phyloP scores from a whole-genome alignment of 2,888 invertebrate species.

The Lasioglossum pauxillum region DNA sequence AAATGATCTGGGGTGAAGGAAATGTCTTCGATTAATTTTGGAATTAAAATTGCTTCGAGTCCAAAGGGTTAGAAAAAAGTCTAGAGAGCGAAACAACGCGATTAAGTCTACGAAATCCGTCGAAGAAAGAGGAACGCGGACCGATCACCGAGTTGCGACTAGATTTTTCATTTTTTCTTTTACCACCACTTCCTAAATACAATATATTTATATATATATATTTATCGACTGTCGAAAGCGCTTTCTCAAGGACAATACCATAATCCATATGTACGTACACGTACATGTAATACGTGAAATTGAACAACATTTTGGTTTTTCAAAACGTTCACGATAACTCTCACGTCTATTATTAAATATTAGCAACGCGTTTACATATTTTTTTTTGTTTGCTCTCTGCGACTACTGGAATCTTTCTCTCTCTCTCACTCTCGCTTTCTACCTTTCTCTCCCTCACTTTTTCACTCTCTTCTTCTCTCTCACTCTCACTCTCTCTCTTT shows the following conservation, averaged over 20 bases:
- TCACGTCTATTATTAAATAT: constrained; percentile 68
- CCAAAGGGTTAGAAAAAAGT: not conserved
- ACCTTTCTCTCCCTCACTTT: constrained; percentile 21
- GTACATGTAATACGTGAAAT: constrained; percentile 72
- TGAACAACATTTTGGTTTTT: constrained; percentile 84
- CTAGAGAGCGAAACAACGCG: constrained; percentile 30
- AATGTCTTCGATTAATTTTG: too few species aligned
- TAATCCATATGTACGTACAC: constrained; percentile 24
- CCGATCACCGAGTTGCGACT: constrained; percentile 68
- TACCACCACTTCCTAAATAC: constrained; percentile 48
- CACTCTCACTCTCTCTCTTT: constrained; percentile 7
- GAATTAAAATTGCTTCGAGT: too few species aligned
- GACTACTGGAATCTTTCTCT: constrained; percentile 61
- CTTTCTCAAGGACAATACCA: constrained; percentile 40
- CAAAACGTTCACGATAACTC: constrained; percentile 78
- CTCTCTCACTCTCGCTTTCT: constrained; percentile 2
- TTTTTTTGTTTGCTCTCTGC: constrained; percentile 56
- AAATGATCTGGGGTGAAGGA: too few species aligned
- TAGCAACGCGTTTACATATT: constrained; percentile 69
- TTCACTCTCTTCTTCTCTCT: not conserved
- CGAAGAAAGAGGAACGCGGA: constrained; percentile 29
- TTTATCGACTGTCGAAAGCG: constrained; percentile 12
- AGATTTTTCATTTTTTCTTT: constrained; percentile 48
- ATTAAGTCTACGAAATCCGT: constrained; percentile 14
- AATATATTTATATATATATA: constrained; percentile 13